These are phyloP conservation scores for Anser brachyrhynchus DNA, from an alignment of 2,113 vertebrate species.

Conservation along the genomic window DNA sequence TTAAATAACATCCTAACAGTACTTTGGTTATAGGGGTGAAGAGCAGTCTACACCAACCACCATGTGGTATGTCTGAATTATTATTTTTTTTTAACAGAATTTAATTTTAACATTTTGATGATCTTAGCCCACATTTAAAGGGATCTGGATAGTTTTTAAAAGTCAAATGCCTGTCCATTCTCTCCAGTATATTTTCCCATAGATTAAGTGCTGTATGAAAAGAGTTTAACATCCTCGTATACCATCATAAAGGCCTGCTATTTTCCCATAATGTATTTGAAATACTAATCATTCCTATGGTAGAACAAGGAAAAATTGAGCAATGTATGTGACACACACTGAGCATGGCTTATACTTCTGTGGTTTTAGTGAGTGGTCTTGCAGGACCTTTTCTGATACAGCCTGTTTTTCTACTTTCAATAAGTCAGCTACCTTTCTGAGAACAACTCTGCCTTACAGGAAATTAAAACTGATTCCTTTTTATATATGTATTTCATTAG, in stretches of 20 bases:
- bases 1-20: background rate
- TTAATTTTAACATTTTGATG: background rate
- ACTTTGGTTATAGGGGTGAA: background rate
- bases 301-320: background rate
- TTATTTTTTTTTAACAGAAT: background rate
- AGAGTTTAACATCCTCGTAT: background rate
- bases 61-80: background rate
- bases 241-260: background rate
- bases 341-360: too few species aligned
- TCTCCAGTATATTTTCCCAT: background rate
- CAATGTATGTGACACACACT: too few species aligned
- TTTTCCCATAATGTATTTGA: background rate
- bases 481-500: background rate
- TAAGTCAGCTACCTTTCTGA: background rate
- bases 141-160: background rate
- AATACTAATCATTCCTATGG: background rate
- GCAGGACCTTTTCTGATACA: background rate
- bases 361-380: too few species aligned
- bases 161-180: background rate
- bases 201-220: background rate
- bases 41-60: background rate
- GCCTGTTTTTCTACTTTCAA: background rate
- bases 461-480: background rate
- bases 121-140: background rate
- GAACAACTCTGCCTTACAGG: background rate